Evolutionary conservation across 2,113 vertebrate genomes (phyloP), one percentile per base, ranked within the genome.

Genomic region (Colistium nudipinnis): DNA sequence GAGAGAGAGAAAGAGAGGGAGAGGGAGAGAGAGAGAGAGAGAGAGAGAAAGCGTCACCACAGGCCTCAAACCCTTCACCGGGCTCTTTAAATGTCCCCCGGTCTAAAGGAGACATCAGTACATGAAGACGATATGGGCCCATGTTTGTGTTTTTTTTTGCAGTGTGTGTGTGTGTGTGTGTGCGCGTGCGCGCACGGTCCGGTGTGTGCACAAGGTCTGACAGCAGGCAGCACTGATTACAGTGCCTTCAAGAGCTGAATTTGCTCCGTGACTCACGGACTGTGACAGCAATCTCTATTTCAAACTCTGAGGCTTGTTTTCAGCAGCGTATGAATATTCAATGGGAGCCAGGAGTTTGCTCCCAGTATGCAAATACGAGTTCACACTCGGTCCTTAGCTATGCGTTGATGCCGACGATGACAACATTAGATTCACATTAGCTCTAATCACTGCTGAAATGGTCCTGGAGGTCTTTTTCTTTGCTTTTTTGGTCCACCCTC

Each of bases 201-300:
- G n/a, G 60, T 47, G 76, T 48, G 56, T 56, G n/a, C 65, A 76
- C 59, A 55, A 51, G 36, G 43, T 51, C 80, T 74, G 48, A 69
- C 81, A 82, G 79, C 68, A 79, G 77, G 80, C 68, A 69, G 60
- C 36, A 14, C 71, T 86, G 82, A 86, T 84, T 81, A 74, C 65
- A 70, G 54, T 49, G 77, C 65, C 65, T 64, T 84, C 56, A 55
- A 75, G 52, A 68, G 44, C 70, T 63, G 47, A 80, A 82, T 75
- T 73, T 73, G 66, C 63, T 64, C 67, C 14, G 24, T 84, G 81
- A 82, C 82, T 86, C 83, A 76, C 44, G 3, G 57, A 65, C 67
- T 80, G 70, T 78, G 77, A 77, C 74, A 81, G 54, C 66, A 78
- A 81, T 82, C 79, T 88, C 80, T 76, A 74, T 82, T 63, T 79